Evolutionary conservation across 2,113 vertebrate genomes (phyloP), one percentile per base, ranked within the genome.

Genomic region (Nestor notabilis): DNA sequence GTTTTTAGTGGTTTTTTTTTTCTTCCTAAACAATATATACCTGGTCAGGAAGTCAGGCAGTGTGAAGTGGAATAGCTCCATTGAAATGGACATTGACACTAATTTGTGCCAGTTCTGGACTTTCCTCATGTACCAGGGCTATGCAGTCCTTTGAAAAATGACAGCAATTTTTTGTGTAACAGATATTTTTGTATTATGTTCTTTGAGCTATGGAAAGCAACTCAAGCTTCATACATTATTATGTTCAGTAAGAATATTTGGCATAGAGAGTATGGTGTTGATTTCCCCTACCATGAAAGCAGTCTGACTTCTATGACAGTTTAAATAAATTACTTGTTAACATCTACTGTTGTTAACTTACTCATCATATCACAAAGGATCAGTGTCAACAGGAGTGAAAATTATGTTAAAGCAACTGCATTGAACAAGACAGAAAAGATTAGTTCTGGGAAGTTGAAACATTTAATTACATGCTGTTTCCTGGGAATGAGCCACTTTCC

Each of bases 251-350:
- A 89, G 95, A 84, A 75, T 84, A 64, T 76, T 81, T 96, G 92
- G 76, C 77, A 81, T 37, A 60, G 41, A 49, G 74, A 69, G 8
- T 7, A 65, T 15, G 15, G 19, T 94, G 88, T 37, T 94, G 80
- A 85, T 90, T 90, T 93, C 18, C 63, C 37, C 44, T 71, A 65
- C 39, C 27, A 72, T 7, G 56, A 92, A 92, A 87, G 15, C 33
- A 90, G 35, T 8, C 35, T 88, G 63, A 80, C 46, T 90, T 82
- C 47, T 78, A 0, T 56, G 89, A 75, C 35, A 91, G 69, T 52
- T 93, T 90, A 92, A 94, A 96, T 89, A 94, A 97, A 97, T 96
- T 88, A 83, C 94, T 95, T 96, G 95, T 96, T 98, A 97, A 97
- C 95, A 83, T 97, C 96, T 97, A 96, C 94, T 68, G 14, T 93